Base-by-base conservation (phyloP, 2,113 vertebrate species). In the Psilopogon haemacephalus region DNA sequence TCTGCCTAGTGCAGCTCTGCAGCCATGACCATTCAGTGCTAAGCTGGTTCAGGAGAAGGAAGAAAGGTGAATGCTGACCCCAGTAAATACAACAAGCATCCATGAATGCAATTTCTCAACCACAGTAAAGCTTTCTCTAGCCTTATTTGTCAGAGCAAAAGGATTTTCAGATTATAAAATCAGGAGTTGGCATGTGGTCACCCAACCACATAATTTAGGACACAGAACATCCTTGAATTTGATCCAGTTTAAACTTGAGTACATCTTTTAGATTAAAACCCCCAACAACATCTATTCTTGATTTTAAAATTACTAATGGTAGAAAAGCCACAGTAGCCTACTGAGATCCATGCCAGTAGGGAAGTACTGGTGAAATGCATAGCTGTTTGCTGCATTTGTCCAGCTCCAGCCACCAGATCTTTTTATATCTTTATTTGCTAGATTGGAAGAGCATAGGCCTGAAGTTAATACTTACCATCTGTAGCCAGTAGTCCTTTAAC, bases 81-180 rank as follows among this genome's bases (percentile, higher is more conserved):
- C 46, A 48, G 85, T n/a, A 88, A 94, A 90, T 58, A 80, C 70
- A 64, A 40, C 0, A 11, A 5, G 3, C 63, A 64, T 42, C 85
- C 86, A 42, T 12, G 26, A 93, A 75, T 56, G 64, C 50, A 50
- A 73, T 40, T 52, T 80, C 72, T 52, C 72, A 77, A 46, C 37
- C 33, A 55, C 60, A 63, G 28, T 9, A 50, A 89, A 73, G 77
- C 15, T 28, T 95, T 59, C 40, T 94, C 85, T 59, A 76, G 32
- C 56, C 26, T 48, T 82, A 50, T 85, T 91, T 94, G 75, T 83
- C 75, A 88, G 46, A 94, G 60, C 69, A 77, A 84, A 91, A 70
- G 69, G 83, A 93, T 93, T 96, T 95, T 93, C 93, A 91, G 79
- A 91, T 95, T 94, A 86, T 42, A 91, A 95, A 95, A 89, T 79